These are phyloP conservation scores for Phyllostomus hastatus DNA, from an alignment of 2,113 vertebrate species.

Conservation along the genomic window DNA sequence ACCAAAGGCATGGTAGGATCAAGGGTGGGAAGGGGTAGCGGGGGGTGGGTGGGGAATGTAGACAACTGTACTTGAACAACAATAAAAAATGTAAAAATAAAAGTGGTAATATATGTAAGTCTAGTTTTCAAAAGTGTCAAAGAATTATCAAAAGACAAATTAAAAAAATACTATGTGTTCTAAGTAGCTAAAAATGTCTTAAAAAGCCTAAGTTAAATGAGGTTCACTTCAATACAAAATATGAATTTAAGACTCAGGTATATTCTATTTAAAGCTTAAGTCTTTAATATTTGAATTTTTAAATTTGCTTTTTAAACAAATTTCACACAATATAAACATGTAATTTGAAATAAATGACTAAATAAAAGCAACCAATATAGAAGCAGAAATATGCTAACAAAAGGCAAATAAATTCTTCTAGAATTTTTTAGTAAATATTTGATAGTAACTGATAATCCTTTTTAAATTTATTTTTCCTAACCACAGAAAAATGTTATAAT, in stretches of 20 bases:
- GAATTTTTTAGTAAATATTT: neutral
- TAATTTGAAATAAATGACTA: constrained; percentile 29
- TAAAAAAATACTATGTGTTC: neutral
- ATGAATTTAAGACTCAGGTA: neutral
- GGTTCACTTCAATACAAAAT: neutral
- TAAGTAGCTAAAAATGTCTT: neutral
- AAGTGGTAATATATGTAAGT: neutral
- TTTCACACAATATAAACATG: neutral
- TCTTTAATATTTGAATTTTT: constrained; percentile 29
- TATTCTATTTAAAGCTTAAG: neutral
- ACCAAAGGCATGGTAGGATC: too few relatives aligned
- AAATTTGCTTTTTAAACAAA: constrained; percentile 5
- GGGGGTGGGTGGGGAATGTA: too few relatives aligned
- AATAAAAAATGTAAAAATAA: too few relatives aligned
- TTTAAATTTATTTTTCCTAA: neutral
- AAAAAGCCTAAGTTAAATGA: neutral
- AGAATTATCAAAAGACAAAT: neutral
- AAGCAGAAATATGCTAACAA: neutral
- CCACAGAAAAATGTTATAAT: neutral
- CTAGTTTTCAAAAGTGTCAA: neutral
- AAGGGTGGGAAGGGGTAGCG: too few relatives aligned
- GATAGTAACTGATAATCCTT: neutral
- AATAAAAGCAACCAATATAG: neutral
- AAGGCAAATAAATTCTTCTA: neutral
- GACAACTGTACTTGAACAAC: too few relatives aligned